Base-by-base conservation (phyloP, 1,140 invertebrate species). In the Drosophila nannoptera region DNA sequence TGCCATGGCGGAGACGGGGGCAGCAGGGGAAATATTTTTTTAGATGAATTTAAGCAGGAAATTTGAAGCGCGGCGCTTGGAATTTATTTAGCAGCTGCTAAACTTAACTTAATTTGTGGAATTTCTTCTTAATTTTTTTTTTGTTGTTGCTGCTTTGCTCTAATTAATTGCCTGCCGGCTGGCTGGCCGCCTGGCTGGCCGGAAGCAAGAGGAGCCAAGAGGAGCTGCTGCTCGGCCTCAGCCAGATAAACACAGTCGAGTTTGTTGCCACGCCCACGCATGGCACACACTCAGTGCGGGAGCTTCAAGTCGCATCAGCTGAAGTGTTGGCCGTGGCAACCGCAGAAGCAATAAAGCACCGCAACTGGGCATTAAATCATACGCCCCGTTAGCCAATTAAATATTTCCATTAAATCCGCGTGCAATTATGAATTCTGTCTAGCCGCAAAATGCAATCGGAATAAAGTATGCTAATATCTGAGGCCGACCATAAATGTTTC, bases 311-410 rank as follows among this genome's bases (percentile, higher is more conserved):
- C 16, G 43, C 22, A 31, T 46, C 12, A 22, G 31, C 32, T 32
- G 6, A 12, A 63, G 62, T 73, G 71, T 60, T 73, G 67, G 42
- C 69, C 8, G 36, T 38, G 40, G 49, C 50, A 67, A 62, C 40
- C 40, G 9, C 40, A 43, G 5, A 43, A 43, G 12, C 14, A 12
- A 16, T 14, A 42, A 48, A 36, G 7, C 45, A 36, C 38, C 49
- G 63, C 43, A 61, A 61, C 60, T 54, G 50, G 74, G 61, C 36
- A 65, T 74, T 62, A 61, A 63, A 59, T 78, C 59, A 83, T 82
- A 72, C 75, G 75, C 66, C 71, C 38, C 33, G 48, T 55, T 45
- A 46, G 45, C 14, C 67, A 16, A 54, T 48, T 5, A 40, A 64
- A 56, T 43, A 43, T 63, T 35, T 22, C 22, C 22, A 22, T 22